Base-by-base conservation (phyloP, 2,888 invertebrate genomes). In the Orchesella flavescens region DNA sequence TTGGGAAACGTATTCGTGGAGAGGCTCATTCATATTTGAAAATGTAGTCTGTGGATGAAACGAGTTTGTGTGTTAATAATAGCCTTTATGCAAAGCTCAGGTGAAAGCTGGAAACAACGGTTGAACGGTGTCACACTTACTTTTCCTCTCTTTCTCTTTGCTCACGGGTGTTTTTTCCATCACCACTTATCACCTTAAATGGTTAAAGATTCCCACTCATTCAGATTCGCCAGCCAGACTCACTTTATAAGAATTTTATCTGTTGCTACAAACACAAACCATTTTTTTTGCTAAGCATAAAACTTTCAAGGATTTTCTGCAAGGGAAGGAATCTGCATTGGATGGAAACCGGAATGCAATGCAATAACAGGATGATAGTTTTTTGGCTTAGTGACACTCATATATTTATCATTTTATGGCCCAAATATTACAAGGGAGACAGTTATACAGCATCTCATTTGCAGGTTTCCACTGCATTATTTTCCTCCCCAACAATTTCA, bases 81-180 rank as follows among this genome's bases (percentile, higher is more conserved):
- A 12, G 63, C 21, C 34, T 34, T 34, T 19, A 61, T 21, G 49
- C 24, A 49, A 12, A 63, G 23, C 74, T 74, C 74, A 63, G 24
- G 63, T 74, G 63, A 63, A 63, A 63, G 74, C 12, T 19, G 46
- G 59, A 73, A 61, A 61, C 59, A 34, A 34, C 34, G n/a, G n/a
- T n/a, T n/a, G n/a, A 61, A 46, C 24, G 55, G 59, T 61, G 73
- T 61, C 61, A 46, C 53, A 71, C 24, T 55, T 53, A 55, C 24
- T 55, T n/a, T n/a, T 43, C 34, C 15, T 43, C 19, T 44, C 61
- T 46, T 15, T 21, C 73, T 46, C 44, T 21, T 15, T 59, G 57
- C 49, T 13, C n/a, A 12, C 44, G n/a, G 17, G 43, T 57, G 17
- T 19, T 17, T 19, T 59, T 59, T 59, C 19, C 1, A 12, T 7